phyloP scores from a whole-genome alignment of 2,888 invertebrate genomes.

The Patella pellucida region DNA sequence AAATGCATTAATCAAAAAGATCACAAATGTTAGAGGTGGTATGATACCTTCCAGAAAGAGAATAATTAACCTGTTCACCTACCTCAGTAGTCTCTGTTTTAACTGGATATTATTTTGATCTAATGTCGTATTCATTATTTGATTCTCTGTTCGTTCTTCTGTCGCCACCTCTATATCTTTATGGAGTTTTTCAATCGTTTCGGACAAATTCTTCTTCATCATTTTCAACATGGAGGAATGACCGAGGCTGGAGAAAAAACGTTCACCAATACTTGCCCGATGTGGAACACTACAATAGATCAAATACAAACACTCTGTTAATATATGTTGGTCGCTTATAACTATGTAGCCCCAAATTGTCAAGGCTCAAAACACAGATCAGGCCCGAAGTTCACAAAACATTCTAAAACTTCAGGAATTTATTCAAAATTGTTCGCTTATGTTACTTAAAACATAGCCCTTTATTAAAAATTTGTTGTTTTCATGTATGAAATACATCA shows the following conservation, averaged over 20 bases:
- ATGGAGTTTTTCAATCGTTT: constrained; percentile 71
- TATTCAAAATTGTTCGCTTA: no score
- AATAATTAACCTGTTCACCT: neutral
- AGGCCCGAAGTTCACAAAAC: no score
- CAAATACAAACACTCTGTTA: neutral
- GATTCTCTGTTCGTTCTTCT: neutral
- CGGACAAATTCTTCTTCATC: constrained; percentile 79
- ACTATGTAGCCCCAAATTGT: no score
- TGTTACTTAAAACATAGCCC: no score
- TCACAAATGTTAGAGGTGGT: no score
- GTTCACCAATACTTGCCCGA: constrained; percentile 79
- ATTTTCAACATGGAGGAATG: constrained; percentile 79
- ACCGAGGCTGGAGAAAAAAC: constrained; percentile 82
- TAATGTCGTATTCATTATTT: neutral
- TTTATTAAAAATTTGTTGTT: no score
- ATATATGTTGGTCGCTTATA: no score
- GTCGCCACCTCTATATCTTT: constrained; percentile 24
- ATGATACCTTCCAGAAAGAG: no score
- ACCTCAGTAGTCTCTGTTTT: neutral
- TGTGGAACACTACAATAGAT: constrained; percentile 72
- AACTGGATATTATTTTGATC: neutral
- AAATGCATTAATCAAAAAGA: no score
- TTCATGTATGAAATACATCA: no score
- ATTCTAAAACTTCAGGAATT: no score
- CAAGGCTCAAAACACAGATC: no score